phyloP scores from a whole-genome alignment of 2,797 vertebrate genomes.

The Tenualosa ilisha region DNA sequence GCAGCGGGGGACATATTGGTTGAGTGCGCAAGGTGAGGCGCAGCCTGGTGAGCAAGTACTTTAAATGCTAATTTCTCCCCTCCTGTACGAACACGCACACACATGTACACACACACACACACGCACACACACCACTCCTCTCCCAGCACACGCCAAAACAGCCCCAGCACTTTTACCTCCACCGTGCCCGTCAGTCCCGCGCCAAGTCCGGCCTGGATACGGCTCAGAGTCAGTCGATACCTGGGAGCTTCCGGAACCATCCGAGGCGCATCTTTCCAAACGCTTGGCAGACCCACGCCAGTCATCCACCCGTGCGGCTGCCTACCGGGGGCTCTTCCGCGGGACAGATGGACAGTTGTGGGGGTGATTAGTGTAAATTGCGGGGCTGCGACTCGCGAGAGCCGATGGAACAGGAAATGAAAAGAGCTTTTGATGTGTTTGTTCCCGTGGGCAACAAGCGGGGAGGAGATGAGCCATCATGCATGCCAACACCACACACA shows the following conservation, averaged over 20 bases:
- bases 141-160: conserved; percentile 38
- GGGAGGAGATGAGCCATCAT: conserved; percentile 59
- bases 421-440: conserved; percentile 54
- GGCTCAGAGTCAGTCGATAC: not conserved
- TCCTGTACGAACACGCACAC: conserved; percentile 25
- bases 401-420: conserved; percentile 35
- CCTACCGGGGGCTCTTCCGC: conserved; percentile 54
- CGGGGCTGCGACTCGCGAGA: conserved; percentile 27
- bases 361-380: conserved; percentile 50
- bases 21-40: conserved; percentile 67
- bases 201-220: not conserved
- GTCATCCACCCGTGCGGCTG: not conserved
- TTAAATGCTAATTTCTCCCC: conserved; percentile 74
- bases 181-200: conserved; percentile 38
- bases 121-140: conserved; percentile 36
- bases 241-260: conserved; percentile 56
- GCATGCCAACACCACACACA: conserved; percentile 38
- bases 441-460: conserved; percentile 48
- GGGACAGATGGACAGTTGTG: conserved; percentile 29
- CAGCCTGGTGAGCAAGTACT: conserved; percentile 68
- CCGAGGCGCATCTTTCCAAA: conserved; percentile 55
- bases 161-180: conserved; percentile 39
- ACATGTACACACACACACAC: not conserved
- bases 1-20: conserved; percentile 65
- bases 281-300: conserved; percentile 38